A percentile compares a stretch with the other conserved stretches of the same genome.
Conservation (phyloP, 2,113 vertebrate species). For the Clarias gariepinus region DNA sequence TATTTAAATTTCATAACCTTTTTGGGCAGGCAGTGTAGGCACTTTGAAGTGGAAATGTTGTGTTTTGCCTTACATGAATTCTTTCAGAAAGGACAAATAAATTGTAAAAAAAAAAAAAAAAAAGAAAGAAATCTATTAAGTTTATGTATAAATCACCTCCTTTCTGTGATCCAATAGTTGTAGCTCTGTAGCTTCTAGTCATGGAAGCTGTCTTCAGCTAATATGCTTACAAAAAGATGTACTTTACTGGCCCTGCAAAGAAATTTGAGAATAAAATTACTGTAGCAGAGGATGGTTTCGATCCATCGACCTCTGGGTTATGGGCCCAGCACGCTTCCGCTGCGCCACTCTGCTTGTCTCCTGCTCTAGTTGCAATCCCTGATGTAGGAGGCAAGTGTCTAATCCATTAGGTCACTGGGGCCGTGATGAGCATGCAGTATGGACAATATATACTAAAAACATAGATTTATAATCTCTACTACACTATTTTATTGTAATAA, state of each 20-base stretch:
- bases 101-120: too few relatives aligned
- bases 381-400: constrained; percentile 71
- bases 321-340: not conserved
- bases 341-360: not conserved
- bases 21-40: too few relatives aligned
- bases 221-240: not conserved
- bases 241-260: not conserved
- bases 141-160: too few relatives aligned
- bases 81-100: too few relatives aligned
- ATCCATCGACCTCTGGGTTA: not conserved
- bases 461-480: too few relatives aligned
- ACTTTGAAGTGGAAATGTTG: too few relatives aligned
- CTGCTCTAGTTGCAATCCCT: constrained; percentile 47
- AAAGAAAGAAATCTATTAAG: too few relatives aligned
- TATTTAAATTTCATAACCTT: too few relatives aligned
- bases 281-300: not conserved
- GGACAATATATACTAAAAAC: too few relatives aligned
- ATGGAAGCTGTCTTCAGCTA: not conserved
- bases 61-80: too few relatives aligned
- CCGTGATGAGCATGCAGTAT: too few relatives aligned
- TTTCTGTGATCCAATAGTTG: not conserved
- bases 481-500: too few relatives aligned
- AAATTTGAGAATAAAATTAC: not conserved
- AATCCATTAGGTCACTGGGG: constrained; percentile 70
- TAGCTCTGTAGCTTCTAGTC: not conserved